Base-by-base conservation (phyloP, 2,113 vertebrate genomes). In the Amphiprion percula region DNA sequence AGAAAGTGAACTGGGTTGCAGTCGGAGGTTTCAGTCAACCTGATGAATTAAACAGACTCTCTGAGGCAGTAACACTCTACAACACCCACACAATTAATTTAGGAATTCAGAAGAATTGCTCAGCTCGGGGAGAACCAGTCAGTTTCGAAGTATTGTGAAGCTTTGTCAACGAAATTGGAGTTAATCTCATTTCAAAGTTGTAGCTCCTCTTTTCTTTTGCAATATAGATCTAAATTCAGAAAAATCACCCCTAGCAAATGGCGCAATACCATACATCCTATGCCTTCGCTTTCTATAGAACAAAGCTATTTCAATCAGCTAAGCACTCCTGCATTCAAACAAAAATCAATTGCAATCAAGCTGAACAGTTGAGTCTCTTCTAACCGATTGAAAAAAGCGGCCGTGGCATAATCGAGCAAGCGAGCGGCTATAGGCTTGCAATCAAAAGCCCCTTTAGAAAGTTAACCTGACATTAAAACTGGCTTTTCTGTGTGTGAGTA, bases 31-130 rank as follows among this genome's bases (percentile, higher is more conserved):
- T 37, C 68, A 80, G 84, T 80, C 76, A 83, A 85, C 77, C 76
- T 86, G 79, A 91, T 92, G 72, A 91, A 91, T 90, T 90, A 90
- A 92, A 92, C 82, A 85, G 47, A 77, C 58, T 79, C 72, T 87
- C 79, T 54, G 67, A 90, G 83, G 77, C 47, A 76, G 71, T 68
- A 76, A 75, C 77, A 56, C 63, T 80, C 46, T 44, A 59, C 74
- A 86, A 80, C 75, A 79, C 66, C 74, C 76, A 79, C 80, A 83
- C 74, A 70, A 79, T 87, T 71, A 63, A 81, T 88, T 86, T 73
- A n/a, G 28, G 21, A 54, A 63, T 80, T 76, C 71, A 76, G 44
- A 62, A 23, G 52, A 82, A 60, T 47, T 5, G 3, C 50, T 69
- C 44, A 78, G 67, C 39, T 24, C 4, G 30, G 26, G 44, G 24